Base-by-base conservation (phyloP, 2,113 vertebrate species). In the Chiloscyllium plagiosum region DNA sequence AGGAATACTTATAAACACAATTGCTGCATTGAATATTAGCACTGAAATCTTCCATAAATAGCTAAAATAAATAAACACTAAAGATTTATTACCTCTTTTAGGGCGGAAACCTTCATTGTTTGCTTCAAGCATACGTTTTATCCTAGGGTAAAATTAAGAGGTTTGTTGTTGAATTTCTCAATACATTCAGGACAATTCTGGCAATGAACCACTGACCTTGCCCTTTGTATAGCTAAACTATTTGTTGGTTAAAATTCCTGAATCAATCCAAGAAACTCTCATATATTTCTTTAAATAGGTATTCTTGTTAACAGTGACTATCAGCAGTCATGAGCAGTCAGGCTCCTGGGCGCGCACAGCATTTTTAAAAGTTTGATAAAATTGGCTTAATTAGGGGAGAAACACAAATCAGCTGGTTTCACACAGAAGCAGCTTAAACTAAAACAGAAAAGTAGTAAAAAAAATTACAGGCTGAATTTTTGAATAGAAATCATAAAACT, bases 21-120 rank as follows among this genome's bases (percentile, higher is more conserved):
- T 61, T 33, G n/a, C 19, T 92, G 66, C 17, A 47, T 72, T 95
- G 72, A 76, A 95, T 29, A 72, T 19, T 47, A 66, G 61, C 90
- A 69, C 15, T 47, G 66, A 94, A 50, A 72, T 76, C 42, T 29
- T 47, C 47, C 24, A n/a, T 69, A 70, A 47, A 94, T 69, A 94
- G 69, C 65, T 0, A 50, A 26, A 95, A 70, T 33, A 19, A 70
- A 66, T 47, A 42, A 22, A 1, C 17, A 19, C 17, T 33, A 95
- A 50, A 92, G 56, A 92, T 92, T 92, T 50, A 72, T 72, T 95
- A 95, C 94, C 94, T 95, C 94, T 95, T 47, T n/a, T 95, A 4
- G 94, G 94, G n/a, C 26, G 47, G 69, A 52, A 52, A 52, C 24
- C 42, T 72, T 76, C 94, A 72, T 13, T 95, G 42, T 37, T 72